phyloP scores from a whole-genome alignment of 2,797 vertebrate species.

The Cygnus olor region DNA sequence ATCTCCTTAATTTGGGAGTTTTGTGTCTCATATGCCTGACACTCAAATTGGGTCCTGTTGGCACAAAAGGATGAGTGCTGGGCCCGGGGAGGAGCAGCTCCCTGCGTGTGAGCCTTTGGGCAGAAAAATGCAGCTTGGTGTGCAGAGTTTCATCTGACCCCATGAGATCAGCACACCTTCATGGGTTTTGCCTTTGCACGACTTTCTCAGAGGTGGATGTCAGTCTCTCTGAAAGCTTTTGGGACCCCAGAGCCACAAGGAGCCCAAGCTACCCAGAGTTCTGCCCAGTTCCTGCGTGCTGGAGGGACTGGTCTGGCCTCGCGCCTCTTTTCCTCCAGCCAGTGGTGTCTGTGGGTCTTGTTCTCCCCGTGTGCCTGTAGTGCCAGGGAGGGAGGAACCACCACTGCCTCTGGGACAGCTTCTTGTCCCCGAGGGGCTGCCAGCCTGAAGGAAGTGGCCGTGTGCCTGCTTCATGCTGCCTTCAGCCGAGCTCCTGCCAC shows the following conservation, averaged over 20 bases:
- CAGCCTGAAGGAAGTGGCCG: background rate
- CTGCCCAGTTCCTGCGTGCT: background rate
- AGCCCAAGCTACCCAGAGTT: background rate
- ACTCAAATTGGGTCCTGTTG: background rate
- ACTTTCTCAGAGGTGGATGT: background rate
- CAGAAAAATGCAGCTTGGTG: background rate
- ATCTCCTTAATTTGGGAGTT: fast-evolving
- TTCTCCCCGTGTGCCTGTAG: background rate
- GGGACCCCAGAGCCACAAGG: background rate
- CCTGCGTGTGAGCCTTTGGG: background rate
- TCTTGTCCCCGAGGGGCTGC: background rate
- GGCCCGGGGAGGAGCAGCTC: background rate
- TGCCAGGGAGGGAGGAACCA: background rate
- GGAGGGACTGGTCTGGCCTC: background rate
- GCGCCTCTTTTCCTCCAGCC: no score
- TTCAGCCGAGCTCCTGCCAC: background rate
- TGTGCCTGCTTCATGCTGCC: background rate
- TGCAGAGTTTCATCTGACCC: background rate
- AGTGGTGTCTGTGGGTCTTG: no score
- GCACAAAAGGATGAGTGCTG: background rate
- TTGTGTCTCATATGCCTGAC: fast-evolving
- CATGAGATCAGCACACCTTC: background rate
- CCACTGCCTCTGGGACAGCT: background rate
- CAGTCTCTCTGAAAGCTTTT: background rate
- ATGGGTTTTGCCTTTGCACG: background rate